Base-by-base conservation (phyloP, 1,140 invertebrate genomes). In the Drosophila tani region DNA sequence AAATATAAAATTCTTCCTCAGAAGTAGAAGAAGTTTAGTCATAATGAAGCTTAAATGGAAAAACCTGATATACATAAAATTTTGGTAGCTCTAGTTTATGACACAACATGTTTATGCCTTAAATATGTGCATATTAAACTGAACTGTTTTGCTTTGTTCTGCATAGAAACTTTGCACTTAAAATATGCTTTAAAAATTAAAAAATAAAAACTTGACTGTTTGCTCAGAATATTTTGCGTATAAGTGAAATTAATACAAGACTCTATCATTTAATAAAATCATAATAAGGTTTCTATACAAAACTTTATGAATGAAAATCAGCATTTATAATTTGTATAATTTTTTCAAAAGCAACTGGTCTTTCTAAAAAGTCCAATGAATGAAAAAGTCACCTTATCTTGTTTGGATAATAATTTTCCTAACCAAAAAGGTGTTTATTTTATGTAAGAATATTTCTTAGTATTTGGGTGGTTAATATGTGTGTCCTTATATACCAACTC, bases 121-220 rank as follows among this genome's bases (percentile, higher is more conserved):
- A 53, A 53, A 68, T 78, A 69, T 76, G 59, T 59, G 27, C 46
- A 58, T 58, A 43, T 49, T 75, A 53, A 69, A 15, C 9, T 29
- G 9, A 45, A 66, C 19, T 66, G 27, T 67, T 51, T 38, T 55
- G 40, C 40, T 41, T 41, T 41, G 12, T 38, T 38, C 17, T 38
- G 51, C 7, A 50, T 12, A 66, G 17, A 65, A 67, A 60, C 14
- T 59, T 32, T 11, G 55, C 56, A 35, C 29, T 62, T 35, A 24
- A 45, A 43, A 3, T 49, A 27, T 47, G 17, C n/a, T 60, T 19
- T 1, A 12, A 50, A 32, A 32, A 21, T 12, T 43, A 0, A 5
- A 24, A 14, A 45, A 62, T 29, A 43, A 35, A 35, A 45, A 45
- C 63, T 55, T 55, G 8, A 9, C 6, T 38, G 4, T 38, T 55